Conservation (phyloP, 1,140 invertebrate species). For the Caenorhabditis tropicalis region DNA sequence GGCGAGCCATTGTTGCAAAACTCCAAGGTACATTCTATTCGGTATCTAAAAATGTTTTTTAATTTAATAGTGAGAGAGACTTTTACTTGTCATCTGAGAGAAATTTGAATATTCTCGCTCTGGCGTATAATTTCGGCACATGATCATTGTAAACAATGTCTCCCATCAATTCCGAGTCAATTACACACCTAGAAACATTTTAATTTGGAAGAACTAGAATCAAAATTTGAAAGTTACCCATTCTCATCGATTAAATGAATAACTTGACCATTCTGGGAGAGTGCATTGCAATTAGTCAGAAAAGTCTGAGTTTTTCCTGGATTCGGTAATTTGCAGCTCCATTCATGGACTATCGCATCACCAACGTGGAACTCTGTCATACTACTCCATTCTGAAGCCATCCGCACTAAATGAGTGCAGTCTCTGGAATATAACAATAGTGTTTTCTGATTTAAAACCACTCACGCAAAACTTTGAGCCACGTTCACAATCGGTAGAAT, state of each 20-base stretch:
- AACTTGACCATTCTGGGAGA: constrained; percentile 39
- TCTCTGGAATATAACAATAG: not conserved
- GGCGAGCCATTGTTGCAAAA: constrained; percentile 28
- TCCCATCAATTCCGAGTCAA: constrained; percentile 51
- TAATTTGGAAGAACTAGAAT: no score
- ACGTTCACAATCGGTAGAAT: constrained; percentile 14
- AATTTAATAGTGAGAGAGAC: not conserved
- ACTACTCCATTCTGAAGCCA: constrained; percentile 39
- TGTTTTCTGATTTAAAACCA: not conserved
- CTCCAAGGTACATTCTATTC: constrained; percentile 43
- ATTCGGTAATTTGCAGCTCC: constrained; percentile 40
- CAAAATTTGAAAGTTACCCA: no score
- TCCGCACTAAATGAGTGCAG: constrained; percentile 44
- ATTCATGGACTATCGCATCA: constrained; percentile 50
- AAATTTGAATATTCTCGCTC: constrained; percentile 51
- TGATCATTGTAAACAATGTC: constrained; percentile 54
- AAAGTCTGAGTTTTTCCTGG: constrained; percentile 40
- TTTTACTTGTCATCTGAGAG: constrained; percentile 39
- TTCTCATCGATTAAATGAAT: constrained; percentile 55
- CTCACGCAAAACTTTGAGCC: constrained; percentile 8
- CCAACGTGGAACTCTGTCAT: constrained; percentile 43
- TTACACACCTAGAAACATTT: constrained; percentile 39
- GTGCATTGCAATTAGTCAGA: constrained; percentile 50
- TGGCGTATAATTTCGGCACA: constrained; percentile 44
- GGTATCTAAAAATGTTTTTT: constrained; percentile 5